Evolutionary conservation across 2,888 invertebrate species (phyloP).

Genomic region (Priocnemis perturbator): DNA sequence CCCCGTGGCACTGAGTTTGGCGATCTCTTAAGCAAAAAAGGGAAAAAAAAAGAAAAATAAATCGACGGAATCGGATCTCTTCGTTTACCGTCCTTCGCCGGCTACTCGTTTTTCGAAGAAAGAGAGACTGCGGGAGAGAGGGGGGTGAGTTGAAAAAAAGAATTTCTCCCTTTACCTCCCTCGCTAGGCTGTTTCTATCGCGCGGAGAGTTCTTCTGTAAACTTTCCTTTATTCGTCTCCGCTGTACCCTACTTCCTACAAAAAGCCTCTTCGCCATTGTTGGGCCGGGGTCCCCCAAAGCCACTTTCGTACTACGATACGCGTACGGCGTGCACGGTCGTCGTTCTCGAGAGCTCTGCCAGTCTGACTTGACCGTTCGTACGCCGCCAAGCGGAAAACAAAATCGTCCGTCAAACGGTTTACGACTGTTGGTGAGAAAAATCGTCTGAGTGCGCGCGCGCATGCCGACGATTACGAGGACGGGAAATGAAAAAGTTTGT

Average conservation of each 20-base stretch:
- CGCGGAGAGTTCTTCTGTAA: slow-evolving; percentile 2
- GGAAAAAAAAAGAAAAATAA: too few species aligned
- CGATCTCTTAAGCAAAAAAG: background rate
- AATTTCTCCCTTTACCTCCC: too few species aligned
- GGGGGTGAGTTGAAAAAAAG: too few species aligned
- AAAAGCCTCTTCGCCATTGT: slow-evolving; percentile 27
- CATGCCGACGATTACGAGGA: slow-evolving; percentile 1
- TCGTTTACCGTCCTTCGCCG: background rate
- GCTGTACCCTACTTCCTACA: slow-evolving; percentile 15
- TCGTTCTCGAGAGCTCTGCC: slow-evolving; percentile 7
- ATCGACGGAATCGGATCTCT: background rate
- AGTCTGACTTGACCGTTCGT: slow-evolving; percentile 19
- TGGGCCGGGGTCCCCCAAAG: slow-evolving; percentile 20
- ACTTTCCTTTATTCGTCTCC: slow-evolving; percentile 14
- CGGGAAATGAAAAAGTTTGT: background rate
- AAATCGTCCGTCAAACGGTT: slow-evolving; percentile 22
- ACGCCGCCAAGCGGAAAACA: slow-evolving; percentile 32
- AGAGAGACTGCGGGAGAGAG: too few species aligned
- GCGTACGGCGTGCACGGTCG: slow-evolving; percentile 7
- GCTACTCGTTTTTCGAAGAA: too few species aligned
- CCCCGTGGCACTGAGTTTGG: slow-evolving; percentile 22
- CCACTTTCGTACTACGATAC: slow-evolving; percentile 25
- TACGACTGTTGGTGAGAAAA: slow-evolving; percentile 19
- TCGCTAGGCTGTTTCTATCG: background rate
- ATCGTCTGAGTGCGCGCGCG: slow-evolving; percentile 14